Evolutionary conservation across 2,113 vertebrate species (phyloP).

Genomic region (Atlantisia rogersi): DNA sequence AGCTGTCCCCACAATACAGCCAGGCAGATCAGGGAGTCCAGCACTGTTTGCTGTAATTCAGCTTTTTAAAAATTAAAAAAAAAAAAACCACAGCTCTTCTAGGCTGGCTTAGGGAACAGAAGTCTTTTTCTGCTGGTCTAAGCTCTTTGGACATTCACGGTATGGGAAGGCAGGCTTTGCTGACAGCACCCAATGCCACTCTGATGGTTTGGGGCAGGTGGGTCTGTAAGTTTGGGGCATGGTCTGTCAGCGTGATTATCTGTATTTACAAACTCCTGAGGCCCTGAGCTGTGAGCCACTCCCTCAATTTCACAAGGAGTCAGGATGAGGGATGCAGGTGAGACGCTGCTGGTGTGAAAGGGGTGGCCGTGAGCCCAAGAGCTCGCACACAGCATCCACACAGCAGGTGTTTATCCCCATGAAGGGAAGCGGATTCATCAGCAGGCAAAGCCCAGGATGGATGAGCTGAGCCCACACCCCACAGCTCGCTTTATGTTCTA

Average conservation of each 20-base stretch:
- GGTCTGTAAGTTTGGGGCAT: not conserved
- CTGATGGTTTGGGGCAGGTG: not conserved
- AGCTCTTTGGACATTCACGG: constrained; percentile 8
- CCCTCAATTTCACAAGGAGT: not conserved
- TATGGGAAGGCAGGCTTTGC: not conserved
- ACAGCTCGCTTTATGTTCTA: not conserved
- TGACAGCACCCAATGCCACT: not conserved
- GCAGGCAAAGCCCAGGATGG: accelerated
- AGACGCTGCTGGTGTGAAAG: not conserved
- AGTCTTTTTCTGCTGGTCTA: constrained; percentile 33
- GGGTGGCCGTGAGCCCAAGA: not conserved
- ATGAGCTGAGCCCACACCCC: not conserved
- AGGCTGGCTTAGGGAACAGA: not conserved
- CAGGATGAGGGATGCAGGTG: accelerated
- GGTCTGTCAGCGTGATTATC: not conserved
- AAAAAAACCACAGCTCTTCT: not conserved
- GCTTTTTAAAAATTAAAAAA: not conserved
- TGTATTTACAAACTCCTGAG: not conserved
- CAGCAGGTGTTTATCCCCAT: not conserved
- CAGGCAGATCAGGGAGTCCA: not conserved
- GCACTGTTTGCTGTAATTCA: constrained; percentile 20
- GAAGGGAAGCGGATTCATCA: not conserved
- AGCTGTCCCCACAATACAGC: not conserved
- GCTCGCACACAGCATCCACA: accelerated
- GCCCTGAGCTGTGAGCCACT: not conserved